Conservation (phyloP, 2,797 vertebrate genomes). For the Eidolon dupreanum region DNA sequence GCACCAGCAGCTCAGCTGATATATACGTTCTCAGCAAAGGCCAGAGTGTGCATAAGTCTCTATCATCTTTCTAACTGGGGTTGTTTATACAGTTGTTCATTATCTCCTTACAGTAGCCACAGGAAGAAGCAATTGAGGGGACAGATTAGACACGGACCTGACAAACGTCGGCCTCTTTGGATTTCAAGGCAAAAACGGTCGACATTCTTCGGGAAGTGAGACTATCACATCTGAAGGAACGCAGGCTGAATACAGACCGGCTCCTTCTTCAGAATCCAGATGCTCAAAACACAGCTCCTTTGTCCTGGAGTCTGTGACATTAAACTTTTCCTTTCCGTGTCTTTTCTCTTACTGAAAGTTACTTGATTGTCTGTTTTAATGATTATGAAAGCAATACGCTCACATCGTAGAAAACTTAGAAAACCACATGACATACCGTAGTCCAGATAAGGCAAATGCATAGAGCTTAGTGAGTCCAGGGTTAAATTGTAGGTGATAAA, state of each 20-base stretch:
- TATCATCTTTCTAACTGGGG: too few relatives aligned
- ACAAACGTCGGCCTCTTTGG: too few relatives aligned
- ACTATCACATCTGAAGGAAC: rapidly evolving
- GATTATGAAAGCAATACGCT: background rate
- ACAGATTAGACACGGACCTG: too few relatives aligned
- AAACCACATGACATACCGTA: background rate
- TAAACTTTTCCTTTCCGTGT: background rate
- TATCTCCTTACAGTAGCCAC: too few relatives aligned
- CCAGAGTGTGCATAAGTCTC: background rate
- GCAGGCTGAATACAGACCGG: rapidly evolving
- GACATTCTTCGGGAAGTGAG: background rate
- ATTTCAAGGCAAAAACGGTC: background rate
- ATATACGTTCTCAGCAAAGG: rapidly evolving
- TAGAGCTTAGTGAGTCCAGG: rapidly evolving
- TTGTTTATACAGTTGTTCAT: background rate
- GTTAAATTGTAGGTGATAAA: background rate
- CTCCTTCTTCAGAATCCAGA: background rate
- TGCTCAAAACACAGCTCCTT: background rate
- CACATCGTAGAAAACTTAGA: background rate
- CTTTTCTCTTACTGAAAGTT: background rate
- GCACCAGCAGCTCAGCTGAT: rapidly evolving
- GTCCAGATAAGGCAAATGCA: too few relatives aligned
- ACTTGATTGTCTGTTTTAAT: background rate
- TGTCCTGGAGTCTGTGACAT: background rate
- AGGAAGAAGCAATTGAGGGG: too few relatives aligned